Conservation (phyloP, 2,113 vertebrate species). For the Amia ocellicauda region DNA sequence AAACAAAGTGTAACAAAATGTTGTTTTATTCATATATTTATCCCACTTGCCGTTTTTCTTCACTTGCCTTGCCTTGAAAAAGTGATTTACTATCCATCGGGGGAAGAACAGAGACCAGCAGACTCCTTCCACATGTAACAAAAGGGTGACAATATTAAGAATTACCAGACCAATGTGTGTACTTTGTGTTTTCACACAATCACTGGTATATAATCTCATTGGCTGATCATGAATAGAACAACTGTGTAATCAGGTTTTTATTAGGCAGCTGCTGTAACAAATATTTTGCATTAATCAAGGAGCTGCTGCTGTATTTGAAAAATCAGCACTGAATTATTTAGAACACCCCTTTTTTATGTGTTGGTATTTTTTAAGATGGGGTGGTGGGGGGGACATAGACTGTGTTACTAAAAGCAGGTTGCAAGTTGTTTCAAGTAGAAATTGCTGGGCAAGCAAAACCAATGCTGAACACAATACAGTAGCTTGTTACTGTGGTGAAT, state of each 20-base stretch:
- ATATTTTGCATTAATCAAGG: not conserved
- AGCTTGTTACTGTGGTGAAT: not conserved
- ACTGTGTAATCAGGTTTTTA: not conserved
- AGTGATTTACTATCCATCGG: conserved; percentile 19
- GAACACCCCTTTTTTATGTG: not conserved
- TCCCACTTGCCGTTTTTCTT: conserved; percentile 21
- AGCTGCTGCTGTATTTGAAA: not conserved
- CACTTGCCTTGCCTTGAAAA: conserved; percentile 3
- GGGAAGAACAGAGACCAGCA: conserved; percentile 22
- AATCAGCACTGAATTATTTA: conserved; percentile 6
- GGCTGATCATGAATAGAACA: not conserved
- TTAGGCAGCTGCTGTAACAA: not conserved
- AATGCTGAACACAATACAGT: not conserved
- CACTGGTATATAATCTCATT: not conserved
- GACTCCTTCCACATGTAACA: conserved; percentile 16
- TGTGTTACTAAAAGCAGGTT: not conserved
- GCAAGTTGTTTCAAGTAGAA: not conserved
- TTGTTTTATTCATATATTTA: conserved; percentile 24
- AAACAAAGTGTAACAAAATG: conserved; percentile 31
- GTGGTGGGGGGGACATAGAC: no score
- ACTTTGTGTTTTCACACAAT: conserved; percentile 5
- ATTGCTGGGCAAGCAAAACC: not conserved
- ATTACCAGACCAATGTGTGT: not conserved
- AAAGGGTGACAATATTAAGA: conserved; percentile 23
- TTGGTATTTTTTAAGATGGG: no score